Evolutionary conservation across 2,888 invertebrate genomes (phyloP).

Genomic region (Andricus quercusramuli): DNA sequence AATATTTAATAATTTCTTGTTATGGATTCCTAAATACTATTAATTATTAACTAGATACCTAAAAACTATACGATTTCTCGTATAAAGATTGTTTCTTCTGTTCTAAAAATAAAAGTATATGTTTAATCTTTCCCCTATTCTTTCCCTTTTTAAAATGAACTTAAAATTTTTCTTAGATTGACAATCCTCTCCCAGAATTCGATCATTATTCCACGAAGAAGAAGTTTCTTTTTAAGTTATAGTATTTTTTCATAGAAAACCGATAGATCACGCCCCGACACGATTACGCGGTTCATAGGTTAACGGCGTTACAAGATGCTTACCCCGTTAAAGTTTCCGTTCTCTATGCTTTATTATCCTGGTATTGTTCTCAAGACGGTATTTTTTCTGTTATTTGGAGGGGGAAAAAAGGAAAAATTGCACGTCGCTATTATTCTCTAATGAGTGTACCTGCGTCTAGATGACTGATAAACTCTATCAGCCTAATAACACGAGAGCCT

Average conservation of each 20-base stretch:
- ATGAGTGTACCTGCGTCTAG: constrained; percentile 34
- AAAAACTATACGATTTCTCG: too few species aligned
- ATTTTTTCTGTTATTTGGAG: constrained; percentile 7
- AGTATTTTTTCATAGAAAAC: constrained; percentile 9
- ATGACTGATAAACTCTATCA: constrained; percentile 39
- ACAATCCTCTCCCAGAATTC: background rate
- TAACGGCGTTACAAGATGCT: constrained; percentile 38
- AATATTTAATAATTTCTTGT: too few species aligned
- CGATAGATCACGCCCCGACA: constrained; percentile 38
- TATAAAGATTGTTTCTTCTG: too few species aligned
- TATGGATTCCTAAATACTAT: too few species aligned
- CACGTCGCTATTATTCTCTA: constrained; percentile 33
- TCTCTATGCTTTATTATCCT: constrained; percentile 38
- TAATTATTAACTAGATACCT: too few species aligned
- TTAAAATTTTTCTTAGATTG: background rate
- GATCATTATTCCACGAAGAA: background rate
- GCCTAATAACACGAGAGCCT: constrained; percentile 30
- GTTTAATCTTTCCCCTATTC: too few species aligned
- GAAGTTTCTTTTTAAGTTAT: background rate
- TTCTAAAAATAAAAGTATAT: too few species aligned
- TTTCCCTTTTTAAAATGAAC: background rate
- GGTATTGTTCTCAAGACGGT: constrained; percentile 37
- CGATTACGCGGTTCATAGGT: constrained; percentile 34
- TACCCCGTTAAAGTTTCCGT: constrained; percentile 37
- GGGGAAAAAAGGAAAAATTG: background rate